phyloP scores from a whole-genome alignment of 2,113 vertebrate genomes.

The Seriola quinqueradiata region DNA sequence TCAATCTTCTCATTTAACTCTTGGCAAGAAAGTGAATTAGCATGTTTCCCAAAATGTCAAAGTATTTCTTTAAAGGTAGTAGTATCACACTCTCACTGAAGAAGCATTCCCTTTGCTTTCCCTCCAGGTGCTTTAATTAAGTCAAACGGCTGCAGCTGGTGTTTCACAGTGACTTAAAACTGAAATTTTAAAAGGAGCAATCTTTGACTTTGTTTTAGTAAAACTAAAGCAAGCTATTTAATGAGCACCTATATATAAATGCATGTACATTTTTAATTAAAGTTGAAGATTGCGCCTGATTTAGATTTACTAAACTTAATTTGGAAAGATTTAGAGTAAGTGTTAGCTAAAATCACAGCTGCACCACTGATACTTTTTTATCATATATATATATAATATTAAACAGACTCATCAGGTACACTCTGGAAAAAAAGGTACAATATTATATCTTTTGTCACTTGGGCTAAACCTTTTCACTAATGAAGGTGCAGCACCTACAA shows the following conservation, averaged over 20 bases:
- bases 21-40: neutral
- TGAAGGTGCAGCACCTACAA: constrained; percentile 27
- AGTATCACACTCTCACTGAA: constrained; percentile 11
- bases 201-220: constrained; percentile 31
- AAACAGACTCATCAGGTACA: constrained; percentile 20
- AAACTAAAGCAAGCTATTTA: neutral
- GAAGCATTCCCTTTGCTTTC: neutral
- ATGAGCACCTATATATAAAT: neutral
- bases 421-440: constrained; percentile 41
- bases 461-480: constrained; percentile 17
- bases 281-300: constrained; percentile 41
- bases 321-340: neutral
- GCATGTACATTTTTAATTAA: neutral
- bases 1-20: neutral
- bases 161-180: constrained; percentile 3
- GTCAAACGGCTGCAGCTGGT: neutral
- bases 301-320: neutral
- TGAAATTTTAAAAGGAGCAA: constrained; percentile 26
- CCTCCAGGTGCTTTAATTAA: neutral
- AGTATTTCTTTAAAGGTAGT: neutral
- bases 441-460: constrained; percentile 30
- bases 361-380: neutral
- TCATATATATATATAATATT: neutral
- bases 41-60: neutral
- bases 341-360: constrained; percentile 4